phyloP scores from a whole-genome alignment of 2,113 vertebrate species.

The Puma concolor region DNA sequence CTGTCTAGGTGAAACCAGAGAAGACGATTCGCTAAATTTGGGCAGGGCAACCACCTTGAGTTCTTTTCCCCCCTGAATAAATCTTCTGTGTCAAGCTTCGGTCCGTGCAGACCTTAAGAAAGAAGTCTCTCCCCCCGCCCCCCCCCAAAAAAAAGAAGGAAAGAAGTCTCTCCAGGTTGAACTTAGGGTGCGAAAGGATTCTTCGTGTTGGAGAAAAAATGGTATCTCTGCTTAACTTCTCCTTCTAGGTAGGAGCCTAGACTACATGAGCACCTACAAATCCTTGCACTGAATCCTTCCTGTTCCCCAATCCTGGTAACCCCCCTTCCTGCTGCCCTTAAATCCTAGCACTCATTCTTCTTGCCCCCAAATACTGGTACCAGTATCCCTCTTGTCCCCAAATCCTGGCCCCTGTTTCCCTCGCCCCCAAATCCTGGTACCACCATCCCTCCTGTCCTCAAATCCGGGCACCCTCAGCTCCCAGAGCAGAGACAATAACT shows the following conservation, averaged over 20 bases:
- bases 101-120: not conserved
- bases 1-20: not conserved
- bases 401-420: not conserved
- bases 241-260: no score
- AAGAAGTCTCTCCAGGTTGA: not conserved
- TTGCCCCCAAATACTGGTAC: not conserved
- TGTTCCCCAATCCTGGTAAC: not conserved
- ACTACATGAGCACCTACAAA: rapidly evolving
- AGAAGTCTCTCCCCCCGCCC: not conserved
- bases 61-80: not conserved
- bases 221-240: not conserved
- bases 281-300: not conserved
- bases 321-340: no score
- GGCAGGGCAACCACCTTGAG: not conserved
- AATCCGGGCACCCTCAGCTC: not conserved
- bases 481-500: not conserved
- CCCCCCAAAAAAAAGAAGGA: not conserved
- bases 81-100: not conserved
- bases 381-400: not conserved
- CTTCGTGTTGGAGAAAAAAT: not conserved
- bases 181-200: not conserved
- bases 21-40: not conserved
- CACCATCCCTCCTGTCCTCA: not conserved
- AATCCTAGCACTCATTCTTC: no score
- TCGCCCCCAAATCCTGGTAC: not conserved